Conservation (phyloP, 2,888 invertebrate species). For the Eledone cirrhosa region DNA sequence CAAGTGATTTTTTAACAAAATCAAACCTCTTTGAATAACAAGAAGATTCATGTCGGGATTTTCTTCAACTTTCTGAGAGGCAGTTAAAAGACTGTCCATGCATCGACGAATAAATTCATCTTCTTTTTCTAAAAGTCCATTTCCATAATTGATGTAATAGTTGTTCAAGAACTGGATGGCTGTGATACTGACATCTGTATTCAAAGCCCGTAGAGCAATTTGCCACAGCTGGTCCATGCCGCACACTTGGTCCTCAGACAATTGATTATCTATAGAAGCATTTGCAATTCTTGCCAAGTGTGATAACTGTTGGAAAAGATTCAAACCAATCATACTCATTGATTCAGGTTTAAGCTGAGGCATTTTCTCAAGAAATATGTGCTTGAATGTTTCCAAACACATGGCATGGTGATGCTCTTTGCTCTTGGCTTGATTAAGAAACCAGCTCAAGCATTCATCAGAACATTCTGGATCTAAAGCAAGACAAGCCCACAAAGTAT, state of each 20-base stretch:
- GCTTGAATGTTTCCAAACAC: constrained; percentile 84
- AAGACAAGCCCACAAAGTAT: constrained; percentile 89
- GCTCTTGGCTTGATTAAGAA: constrained; percentile 88
- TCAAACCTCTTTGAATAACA: constrained; percentile 87
- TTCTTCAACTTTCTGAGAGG: constrained; percentile 43
- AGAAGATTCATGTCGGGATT: constrained; percentile 84
- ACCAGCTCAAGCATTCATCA: constrained; percentile 93
- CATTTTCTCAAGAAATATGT: constrained; percentile 86
- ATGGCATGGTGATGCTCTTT: constrained; percentile 85
- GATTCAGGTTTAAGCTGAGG: constrained; percentile 87
- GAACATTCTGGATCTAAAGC: constrained; percentile 86
- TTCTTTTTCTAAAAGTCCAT: constrained; percentile 85
- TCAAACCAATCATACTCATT: constrained; percentile 90
- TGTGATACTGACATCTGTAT: constrained; percentile 92
- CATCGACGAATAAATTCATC: constrained; percentile 92
- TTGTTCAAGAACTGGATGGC: constrained; percentile 93
- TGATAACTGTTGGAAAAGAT: constrained; percentile 89
- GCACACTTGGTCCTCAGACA: constrained; percentile 71
- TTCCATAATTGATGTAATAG: constrained; percentile 83
- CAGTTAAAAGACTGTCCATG: constrained; percentile 83
- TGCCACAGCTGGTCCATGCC: constrained; percentile 96
- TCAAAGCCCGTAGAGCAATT: constrained; percentile 88
- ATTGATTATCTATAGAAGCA: constrained; percentile 72
- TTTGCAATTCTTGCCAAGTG: constrained; percentile 79
- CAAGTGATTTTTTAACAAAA: constrained; percentile 89